Evolutionary conservation across 1,140 invertebrate species (phyloP).

Genomic region (Leptonema lineaticorne): DNA sequence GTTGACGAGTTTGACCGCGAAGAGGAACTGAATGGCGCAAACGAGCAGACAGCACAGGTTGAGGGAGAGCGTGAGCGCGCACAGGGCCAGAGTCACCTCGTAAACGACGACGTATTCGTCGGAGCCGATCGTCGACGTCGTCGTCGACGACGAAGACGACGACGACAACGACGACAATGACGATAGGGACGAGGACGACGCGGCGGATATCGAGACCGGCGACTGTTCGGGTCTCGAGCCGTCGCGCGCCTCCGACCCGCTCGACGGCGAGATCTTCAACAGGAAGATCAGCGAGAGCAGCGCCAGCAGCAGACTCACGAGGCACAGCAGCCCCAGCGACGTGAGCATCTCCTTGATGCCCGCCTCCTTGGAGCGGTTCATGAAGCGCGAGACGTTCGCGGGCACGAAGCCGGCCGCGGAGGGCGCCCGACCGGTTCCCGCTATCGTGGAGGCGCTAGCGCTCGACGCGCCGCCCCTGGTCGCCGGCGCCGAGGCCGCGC

Average conservation of each 20-base stretch:
- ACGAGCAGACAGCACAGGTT: slow-evolving; percentile 90
- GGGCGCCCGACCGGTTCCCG: slow-evolving; percentile 38
- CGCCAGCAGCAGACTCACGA: slow-evolving; percentile 80
- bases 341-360: slow-evolving; percentile 80
- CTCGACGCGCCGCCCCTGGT: slow-evolving; percentile 57
- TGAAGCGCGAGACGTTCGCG: slow-evolving; percentile 50
- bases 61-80: slow-evolving; percentile 81
- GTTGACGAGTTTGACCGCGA: slow-evolving; percentile 86
- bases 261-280: slow-evolving; percentile 73
- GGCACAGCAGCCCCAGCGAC: slow-evolving; percentile 79
- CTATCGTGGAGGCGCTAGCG: slow-evolving; percentile 48
- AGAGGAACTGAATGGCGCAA: slow-evolving; percentile 91
- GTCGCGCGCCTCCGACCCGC: slow-evolving; percentile 54
- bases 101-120: slow-evolving; percentile 86
- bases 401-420: slow-evolving; percentile 55
- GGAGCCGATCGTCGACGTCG: slow-evolving; percentile 59
- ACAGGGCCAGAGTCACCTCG: slow-evolving; percentile 85
- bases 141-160: slow-evolving; percentile 88
- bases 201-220: slow-evolving; percentile 53
- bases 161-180: slow-evolving; percentile 81
- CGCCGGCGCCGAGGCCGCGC: slow-evolving; percentile 45
- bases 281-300: slow-evolving; percentile 82
- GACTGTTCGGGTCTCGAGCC: slow-evolving; percentile 57
- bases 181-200: too few species aligned
- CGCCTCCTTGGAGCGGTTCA: slow-evolving; percentile 55